A percentile compares a stretch with the other conserved stretches of the same genome.
These are phyloP conservation scores for Syrista parreyssii DNA, from an alignment of 2,888 invertebrate species.

Conservation along the genomic window DNA sequence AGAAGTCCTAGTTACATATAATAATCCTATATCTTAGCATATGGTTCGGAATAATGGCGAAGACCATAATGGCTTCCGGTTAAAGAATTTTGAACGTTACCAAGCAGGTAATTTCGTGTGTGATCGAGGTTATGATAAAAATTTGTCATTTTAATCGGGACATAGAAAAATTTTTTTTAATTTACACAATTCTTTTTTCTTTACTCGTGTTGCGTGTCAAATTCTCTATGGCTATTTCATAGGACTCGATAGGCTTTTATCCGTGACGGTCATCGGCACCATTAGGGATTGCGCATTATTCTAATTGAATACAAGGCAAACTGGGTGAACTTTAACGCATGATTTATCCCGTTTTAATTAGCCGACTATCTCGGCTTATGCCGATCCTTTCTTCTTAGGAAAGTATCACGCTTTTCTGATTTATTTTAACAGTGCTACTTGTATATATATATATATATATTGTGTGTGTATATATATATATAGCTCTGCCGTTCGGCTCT, in stretches of 20 bases:
- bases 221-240: not conserved
- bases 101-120: not conserved
- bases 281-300: not conserved
- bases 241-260: not conserved
- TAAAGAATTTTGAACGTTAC: not conserved
- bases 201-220: not conserved
- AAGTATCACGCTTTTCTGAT: not conserved
- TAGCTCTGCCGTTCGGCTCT: not conserved
- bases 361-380: constrained; percentile 12
- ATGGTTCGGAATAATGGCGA: not conserved
- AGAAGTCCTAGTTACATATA: not conserved
- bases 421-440: not conserved
- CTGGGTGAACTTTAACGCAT: constrained; percentile 18
- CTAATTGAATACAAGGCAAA: not conserved
- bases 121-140: not conserved
- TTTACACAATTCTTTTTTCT: not conserved
- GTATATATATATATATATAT: not conserved
- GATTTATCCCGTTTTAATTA: constrained; percentile 14
- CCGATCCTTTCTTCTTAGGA: not conserved
- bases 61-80: not conserved
- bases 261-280: not conserved
- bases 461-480: not conserved
- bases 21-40: not conserved
- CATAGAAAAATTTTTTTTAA: not conserved
- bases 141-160: not conserved